phyloP scores from a whole-genome alignment of 1,140 invertebrate genomes.

The Drosophila fuyamai region DNA sequence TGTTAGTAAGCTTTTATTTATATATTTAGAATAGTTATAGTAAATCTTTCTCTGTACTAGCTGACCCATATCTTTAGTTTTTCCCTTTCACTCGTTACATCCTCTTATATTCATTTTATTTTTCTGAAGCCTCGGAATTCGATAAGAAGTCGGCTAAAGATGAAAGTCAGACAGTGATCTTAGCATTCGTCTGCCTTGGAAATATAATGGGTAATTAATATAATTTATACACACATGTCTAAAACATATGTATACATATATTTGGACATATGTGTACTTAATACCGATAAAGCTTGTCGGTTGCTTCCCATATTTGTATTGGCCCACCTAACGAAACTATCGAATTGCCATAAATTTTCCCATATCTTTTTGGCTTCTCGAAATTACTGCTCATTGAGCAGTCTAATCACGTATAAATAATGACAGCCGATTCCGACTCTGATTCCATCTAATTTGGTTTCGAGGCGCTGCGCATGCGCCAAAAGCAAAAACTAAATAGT shows the following conservation, averaged over 20 bases:
- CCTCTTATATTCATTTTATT: neutral
- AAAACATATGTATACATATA: slow-evolving; percentile 9
- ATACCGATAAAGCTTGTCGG: slow-evolving; percentile 23
- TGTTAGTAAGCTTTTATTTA: too few species aligned
- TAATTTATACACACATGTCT: neutral
- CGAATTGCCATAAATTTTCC: neutral
- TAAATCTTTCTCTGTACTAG: slow-evolving; percentile 2
- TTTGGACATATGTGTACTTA: neutral
- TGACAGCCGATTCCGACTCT: slow-evolving; percentile 22
- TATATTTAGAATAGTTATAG: too few species aligned
- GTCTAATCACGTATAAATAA: slow-evolving; percentile 31
- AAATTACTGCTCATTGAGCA: slow-evolving; percentile 3
- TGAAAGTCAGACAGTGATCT: slow-evolving; percentile 16
- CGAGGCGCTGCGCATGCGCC: slow-evolving; percentile 65
- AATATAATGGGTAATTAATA: slow-evolving; percentile 16
- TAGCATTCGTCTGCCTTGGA: neutral
- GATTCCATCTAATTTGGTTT: slow-evolving; percentile 14
- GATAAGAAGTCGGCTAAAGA: slow-evolving; percentile 33
- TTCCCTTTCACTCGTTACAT: neutral
- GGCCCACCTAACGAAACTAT: slow-evolving; percentile 12
- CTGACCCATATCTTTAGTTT: slow-evolving; percentile 12
- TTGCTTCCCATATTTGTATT: slow-evolving; percentile 7
- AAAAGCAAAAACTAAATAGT: neutral
- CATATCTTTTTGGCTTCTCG: neutral
- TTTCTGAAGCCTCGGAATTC: neutral